A percentile compares a stretch with the other conserved stretches of the same genome.
Conservation (phyloP, 2,113 vertebrate species). For the Felis chaus region DNA sequence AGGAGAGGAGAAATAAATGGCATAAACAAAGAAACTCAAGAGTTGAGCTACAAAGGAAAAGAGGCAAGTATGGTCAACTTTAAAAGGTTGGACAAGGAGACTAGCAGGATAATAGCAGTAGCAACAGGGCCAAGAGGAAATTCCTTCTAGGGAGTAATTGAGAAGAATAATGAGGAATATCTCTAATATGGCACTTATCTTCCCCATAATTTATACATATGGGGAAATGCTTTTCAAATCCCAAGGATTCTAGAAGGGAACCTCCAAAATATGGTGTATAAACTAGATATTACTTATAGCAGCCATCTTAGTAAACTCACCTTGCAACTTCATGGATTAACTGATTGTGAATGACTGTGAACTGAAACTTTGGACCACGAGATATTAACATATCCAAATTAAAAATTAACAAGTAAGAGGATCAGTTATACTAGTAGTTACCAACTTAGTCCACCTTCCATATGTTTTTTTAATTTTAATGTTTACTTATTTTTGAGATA, state of each 20-base stretch:
- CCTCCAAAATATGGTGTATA: neutral
- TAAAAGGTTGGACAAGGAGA: neutral
- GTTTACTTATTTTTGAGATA: too few relatives aligned
- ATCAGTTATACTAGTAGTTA: neutral
- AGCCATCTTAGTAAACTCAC: neutral
- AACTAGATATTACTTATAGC: neutral
- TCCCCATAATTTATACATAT: neutral
- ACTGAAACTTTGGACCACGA: neutral
- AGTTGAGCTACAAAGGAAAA: neutral
- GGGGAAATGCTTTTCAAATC: neutral
- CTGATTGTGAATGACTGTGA: neutral
- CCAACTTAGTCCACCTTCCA: neutral
- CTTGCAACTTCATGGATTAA: neutral
- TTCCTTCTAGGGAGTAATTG: neutral
- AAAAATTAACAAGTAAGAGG: neutral
- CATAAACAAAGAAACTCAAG: neutral
- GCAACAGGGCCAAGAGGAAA: neutral
- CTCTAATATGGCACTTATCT: neutral
- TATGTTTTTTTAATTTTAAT: neutral
- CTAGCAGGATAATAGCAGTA: neutral
- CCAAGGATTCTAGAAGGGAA: neutral
- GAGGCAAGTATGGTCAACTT: neutral
- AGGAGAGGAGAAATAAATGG: neutral
- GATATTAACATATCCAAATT: neutral
- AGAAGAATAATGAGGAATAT: neutral